Evolutionary conservation across 2,888 invertebrate species (phyloP).

Genomic region (Eustalomyia histrio): DNA sequence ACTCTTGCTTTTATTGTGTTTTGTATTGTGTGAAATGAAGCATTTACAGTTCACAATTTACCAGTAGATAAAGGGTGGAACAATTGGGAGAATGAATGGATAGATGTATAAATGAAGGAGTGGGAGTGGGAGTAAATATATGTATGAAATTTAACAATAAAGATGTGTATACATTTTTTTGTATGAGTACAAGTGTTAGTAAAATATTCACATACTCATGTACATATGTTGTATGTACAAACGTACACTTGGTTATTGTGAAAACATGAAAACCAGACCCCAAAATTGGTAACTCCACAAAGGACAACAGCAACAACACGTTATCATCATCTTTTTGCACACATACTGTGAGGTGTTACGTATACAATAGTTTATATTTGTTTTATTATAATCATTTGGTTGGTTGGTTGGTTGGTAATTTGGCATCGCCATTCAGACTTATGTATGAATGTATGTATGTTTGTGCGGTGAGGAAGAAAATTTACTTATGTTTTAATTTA

Average conservation of each 20-base stretch:
- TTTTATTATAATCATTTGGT: not conserved
- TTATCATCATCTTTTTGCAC: slow-evolving; percentile 13
- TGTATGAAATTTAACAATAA: not conserved
- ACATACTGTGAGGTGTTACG: slow-evolving; percentile 12
- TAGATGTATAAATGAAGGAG: not conserved
- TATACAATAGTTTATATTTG: not conserved
- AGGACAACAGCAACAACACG: slow-evolving; percentile 27
- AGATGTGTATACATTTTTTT: not conserved
- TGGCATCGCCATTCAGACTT: not conserved
- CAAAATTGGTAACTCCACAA: slow-evolving; percentile 36
- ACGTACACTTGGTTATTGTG: not conserved
- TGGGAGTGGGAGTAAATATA: no score
- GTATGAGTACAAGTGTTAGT: slow-evolving; percentile 33
- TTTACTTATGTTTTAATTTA: not conserved
- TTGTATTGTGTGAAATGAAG: slow-evolving; percentile 54
- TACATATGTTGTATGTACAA: not conserved
- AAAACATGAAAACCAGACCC: slow-evolving; percentile 55
- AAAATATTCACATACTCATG: slow-evolving; percentile 36
- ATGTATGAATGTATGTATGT: not conserved
- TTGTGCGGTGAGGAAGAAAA: not conserved
- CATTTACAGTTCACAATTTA: slow-evolving; percentile 46
- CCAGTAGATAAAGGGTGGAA: slow-evolving; percentile 13
- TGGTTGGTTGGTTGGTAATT: not conserved
- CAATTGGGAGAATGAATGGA: not conserved
- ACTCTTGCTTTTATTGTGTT: slow-evolving; percentile 10